Conservation (phyloP, 92 coral and sea anemone species). For the Isaurus tuberculatus region DNA sequence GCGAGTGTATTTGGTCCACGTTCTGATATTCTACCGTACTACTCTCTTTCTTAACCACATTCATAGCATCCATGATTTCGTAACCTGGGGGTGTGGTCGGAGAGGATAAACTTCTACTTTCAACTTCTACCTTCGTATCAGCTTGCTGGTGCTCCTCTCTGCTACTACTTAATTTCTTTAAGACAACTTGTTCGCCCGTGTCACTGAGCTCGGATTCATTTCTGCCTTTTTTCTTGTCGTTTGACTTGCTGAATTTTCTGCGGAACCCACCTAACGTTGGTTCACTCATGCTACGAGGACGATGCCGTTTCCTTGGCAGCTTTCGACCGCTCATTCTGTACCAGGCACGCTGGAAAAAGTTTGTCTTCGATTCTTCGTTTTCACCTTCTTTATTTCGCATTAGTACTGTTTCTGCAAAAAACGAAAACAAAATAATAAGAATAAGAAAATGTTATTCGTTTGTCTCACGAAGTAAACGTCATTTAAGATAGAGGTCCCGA, state of each 20-base stretch:
- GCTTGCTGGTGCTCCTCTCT: not conserved
- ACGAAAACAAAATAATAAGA: not conserved
- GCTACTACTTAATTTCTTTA: not conserved
- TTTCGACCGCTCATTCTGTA: constrained; percentile 34
- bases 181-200: not conserved
- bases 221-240: constrained; percentile 1
- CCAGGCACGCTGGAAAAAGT: constrained; percentile 42
- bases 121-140: not conserved
- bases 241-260: not conserved
- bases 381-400: constrained; percentile 42
- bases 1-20: constrained; percentile 7
- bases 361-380: constrained; percentile 6
- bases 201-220: not conserved
- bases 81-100: constrained; percentile 33
- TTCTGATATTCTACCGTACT: constrained; percentile 10
- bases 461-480: too few species aligned
- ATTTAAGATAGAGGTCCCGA: too few species aligned
- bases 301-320: not conserved
- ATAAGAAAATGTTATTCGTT: too few species aligned
- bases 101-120: not conserved
- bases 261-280: constrained; percentile 25
- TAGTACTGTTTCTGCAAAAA: constrained; percentile 22
- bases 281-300: constrained; percentile 33
- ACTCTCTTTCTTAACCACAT: not conserved
- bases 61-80: constrained; percentile 16